These are phyloP conservation scores for Ianthella basta DNA, from an alignment of 37 sponge, comb jelly and placozoan genomes.

Conservation along the genomic window DNA sequence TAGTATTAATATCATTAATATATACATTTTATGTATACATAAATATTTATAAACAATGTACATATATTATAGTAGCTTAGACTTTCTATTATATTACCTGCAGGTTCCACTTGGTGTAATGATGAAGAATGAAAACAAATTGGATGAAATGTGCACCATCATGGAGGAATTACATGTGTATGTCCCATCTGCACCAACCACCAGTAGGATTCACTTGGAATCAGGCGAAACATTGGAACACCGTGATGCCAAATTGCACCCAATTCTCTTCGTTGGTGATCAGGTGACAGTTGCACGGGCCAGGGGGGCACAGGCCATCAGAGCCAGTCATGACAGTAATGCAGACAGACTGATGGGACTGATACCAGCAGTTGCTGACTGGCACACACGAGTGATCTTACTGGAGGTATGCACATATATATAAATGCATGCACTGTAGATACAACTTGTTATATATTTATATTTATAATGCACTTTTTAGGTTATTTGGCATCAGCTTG, in stretches of 20 bases:
- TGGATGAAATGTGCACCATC: no score
- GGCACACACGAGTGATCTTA: conserved; percentile 41
- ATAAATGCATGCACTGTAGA: background rate
- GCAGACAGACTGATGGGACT: conserved; percentile 36
- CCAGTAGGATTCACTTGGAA: no score
- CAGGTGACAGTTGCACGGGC: conserved; percentile 41
- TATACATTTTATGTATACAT: no score
- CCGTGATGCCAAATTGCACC: conserved; percentile 10
- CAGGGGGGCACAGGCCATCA: conserved; percentile 21
- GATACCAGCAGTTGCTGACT: conserved; percentile 37
- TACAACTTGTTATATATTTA: no score
- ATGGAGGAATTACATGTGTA: no score
- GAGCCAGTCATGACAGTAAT: conserved; percentile 5
- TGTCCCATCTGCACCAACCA: no score
- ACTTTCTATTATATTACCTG: no score
- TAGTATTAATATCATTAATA: no score
- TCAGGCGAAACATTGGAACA: background rate
- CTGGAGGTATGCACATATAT: conserved; percentile 19
- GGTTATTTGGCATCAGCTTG: conserved; percentile 35
- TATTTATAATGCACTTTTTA: background rate
- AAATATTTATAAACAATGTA: no score
- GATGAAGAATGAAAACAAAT: no score
- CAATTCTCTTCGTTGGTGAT: conserved; percentile 37
- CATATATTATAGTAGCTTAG: no score
- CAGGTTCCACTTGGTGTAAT: no score